Conservation (phyloP, 1,140 invertebrate species). For the Sarcophaga peregrina region DNA sequence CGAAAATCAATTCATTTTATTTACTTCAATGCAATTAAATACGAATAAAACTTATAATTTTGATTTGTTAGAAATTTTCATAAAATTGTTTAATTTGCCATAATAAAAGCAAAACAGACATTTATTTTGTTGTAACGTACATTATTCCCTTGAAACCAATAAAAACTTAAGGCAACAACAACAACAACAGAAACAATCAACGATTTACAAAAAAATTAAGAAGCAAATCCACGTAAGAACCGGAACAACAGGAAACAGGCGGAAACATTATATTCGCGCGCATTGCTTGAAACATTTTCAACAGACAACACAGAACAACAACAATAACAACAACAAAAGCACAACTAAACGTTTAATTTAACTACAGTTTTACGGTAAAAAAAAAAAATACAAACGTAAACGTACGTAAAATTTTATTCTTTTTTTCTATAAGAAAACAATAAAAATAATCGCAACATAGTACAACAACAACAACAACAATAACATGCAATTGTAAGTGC, state of each 20-base stretch:
- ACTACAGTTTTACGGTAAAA: slow-evolving; percentile 18
- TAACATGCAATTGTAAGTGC: slow-evolving; percentile 34
- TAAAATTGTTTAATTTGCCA: too few relatives aligned
- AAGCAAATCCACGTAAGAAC: background rate
- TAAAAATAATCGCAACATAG: background rate
- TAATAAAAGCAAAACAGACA: too few relatives aligned
- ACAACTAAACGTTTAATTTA: slow-evolving; percentile 23
- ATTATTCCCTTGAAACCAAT: too few relatives aligned
- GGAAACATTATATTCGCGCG: slow-evolving; percentile 43
- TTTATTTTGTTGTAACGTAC: too few relatives aligned
- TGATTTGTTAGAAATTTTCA: too few relatives aligned
- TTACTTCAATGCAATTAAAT: too few relatives aligned
- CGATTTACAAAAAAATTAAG: background rate
- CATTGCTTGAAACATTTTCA: slow-evolving; percentile 32
- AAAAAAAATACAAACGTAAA: background rate
- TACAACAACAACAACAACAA: slow-evolving; percentile 8
- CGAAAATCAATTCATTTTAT: too few relatives aligned
- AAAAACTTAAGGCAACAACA: too few relatives aligned
- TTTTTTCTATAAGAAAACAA: too few relatives aligned
- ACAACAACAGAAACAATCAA: too few relatives aligned
- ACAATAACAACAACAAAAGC: slow-evolving; percentile 21
- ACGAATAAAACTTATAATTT: too few relatives aligned
- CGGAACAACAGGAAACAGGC: slow-evolving; percentile 33
- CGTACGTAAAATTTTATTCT: background rate
- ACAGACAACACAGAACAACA: background rate